Percentiles rank a stretch among this genome's conserved stretches.
Evolutionary conservation across 1,140 invertebrate genomes (phyloP).

Genomic region (Cotesia glomerata): DNA sequence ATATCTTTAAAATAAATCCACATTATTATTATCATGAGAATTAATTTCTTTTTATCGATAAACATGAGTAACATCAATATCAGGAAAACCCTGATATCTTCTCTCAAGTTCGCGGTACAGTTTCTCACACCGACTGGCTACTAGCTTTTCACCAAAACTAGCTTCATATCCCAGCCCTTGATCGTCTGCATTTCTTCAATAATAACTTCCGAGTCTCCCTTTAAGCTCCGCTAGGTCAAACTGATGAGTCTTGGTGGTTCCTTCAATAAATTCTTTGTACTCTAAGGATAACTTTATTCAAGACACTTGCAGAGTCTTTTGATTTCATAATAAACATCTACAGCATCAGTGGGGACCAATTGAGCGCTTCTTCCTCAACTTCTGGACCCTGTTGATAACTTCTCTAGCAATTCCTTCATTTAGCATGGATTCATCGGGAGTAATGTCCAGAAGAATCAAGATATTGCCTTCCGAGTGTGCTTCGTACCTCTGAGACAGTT

Average conservation of each 20-base stretch:
- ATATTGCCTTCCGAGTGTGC: slow-evolving; percentile 89
- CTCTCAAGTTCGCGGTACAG: too few species aligned
- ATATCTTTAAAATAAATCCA: too few species aligned
- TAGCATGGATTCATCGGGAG: slow-evolving; percentile 85
- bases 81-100: too few species aligned
- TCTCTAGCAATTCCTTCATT: slow-evolving; percentile 93
- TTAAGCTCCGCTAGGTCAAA: slow-evolving; percentile 59
- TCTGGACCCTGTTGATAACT: slow-evolving; percentile 96
- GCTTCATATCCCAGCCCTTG: slow-evolving; percentile 69
- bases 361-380: slow-evolving; percentile 95
- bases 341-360: slow-evolving; percentile 89
- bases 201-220: slow-evolving; percentile 64
- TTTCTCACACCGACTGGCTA: too few species aligned
- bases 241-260: slow-evolving; percentile 79
- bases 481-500: slow-evolving; percentile 79
- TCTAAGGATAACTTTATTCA: slow-evolving; percentile 74
- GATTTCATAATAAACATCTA: slow-evolving; percentile 82
- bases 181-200: slow-evolving; percentile 77
- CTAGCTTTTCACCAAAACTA: slow-evolving; percentile 66
- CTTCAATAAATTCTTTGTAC: slow-evolving; percentile 80
- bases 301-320: slow-evolving; percentile 66
- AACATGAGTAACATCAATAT: too few species aligned
- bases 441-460: slow-evolving; percentile 79
- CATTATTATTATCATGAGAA: too few species aligned
- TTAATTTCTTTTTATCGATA: too few species aligned